phyloP scores from a whole-genome alignment of 2,888 invertebrate genomes.

The Tinea trinotella region DNA sequence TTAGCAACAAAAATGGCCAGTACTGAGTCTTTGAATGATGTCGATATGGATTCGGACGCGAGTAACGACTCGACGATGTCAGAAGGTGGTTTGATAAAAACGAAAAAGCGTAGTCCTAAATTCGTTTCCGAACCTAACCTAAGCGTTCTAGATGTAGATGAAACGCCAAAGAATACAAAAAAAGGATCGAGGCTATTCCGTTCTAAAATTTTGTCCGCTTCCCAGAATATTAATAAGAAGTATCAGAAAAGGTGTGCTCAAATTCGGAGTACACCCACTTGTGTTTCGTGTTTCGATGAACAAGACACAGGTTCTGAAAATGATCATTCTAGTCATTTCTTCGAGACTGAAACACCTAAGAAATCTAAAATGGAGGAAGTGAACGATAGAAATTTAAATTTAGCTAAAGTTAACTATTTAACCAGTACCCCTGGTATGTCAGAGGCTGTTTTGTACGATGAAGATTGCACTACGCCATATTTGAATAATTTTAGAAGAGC shows the following conservation, averaged over 20 bases:
- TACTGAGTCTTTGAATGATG: constrained; percentile 46
- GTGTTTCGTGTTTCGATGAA: constrained; percentile 60
- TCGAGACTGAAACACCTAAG: constrained; percentile 39
- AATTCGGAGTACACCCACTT: constrained; percentile 50
- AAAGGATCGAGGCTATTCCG: constrained; percentile 49
- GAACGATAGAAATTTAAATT: constrained; percentile 23
- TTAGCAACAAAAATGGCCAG: constrained; percentile 59
- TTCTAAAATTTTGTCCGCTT: constrained; percentile 45
- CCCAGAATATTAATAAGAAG: constrained; percentile 50
- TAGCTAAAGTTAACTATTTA: constrained; percentile 41
- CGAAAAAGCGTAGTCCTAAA: constrained; percentile 54
- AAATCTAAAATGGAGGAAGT: constrained; percentile 27
- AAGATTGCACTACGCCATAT: constrained; percentile 54
- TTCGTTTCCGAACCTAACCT: constrained; percentile 65
- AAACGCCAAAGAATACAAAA: constrained; percentile 59
- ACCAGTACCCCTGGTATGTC: constrained; percentile 61
- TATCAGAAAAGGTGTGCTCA: constrained; percentile 48
- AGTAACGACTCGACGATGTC: constrained; percentile 63
- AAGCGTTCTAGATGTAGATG: constrained; percentile 49
- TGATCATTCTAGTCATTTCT: constrained; percentile 29
- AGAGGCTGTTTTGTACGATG: constrained; percentile 38
- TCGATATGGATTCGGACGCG: constrained; percentile 50
- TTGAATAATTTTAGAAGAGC: constrained; percentile 72
- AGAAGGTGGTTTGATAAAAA: constrained; percentile 49
- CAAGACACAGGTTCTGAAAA: constrained; percentile 45